Evolutionary conservation across 2,113 vertebrate genomes (phyloP).

Genomic region (Odontophorus gujanensis): DNA sequence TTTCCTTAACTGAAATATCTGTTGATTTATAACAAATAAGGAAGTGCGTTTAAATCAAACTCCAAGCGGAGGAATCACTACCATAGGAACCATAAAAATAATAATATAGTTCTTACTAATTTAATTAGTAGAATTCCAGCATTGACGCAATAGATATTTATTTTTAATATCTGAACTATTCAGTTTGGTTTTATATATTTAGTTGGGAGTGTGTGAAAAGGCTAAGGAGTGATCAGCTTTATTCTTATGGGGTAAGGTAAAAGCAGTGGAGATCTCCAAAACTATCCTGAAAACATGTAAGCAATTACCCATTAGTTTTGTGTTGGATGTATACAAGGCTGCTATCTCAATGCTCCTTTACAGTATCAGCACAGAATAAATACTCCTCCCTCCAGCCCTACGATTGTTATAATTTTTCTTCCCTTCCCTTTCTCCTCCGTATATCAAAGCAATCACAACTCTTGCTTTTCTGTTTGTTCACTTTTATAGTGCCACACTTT

Average conservation of each 20-base stretch:
- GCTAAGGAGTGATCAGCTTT: neutral
- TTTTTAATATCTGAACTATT: neutral
- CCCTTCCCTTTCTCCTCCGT: neutral
- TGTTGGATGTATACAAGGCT: neutral
- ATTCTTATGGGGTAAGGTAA: neutral
- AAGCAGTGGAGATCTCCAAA: neutral
- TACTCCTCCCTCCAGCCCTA: neutral
- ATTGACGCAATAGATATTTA: neutral
- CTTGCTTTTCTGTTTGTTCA: neutral
- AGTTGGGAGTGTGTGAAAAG: neutral
- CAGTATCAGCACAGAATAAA: neutral
- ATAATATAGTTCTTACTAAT: neutral
- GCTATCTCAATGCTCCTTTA: neutral
- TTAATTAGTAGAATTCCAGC: neutral
- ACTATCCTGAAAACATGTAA: neutral
- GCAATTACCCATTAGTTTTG: neutral
- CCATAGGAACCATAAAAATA: neutral
- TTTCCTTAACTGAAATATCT: neutral
- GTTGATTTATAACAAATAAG: neutral
- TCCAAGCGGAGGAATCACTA: neutral
- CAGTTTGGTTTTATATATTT: neutral
- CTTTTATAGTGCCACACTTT: neutral
- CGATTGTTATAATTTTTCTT: neutral
- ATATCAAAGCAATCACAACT: neutral
- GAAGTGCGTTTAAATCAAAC: slow-evolving; percentile 8